Evolutionary conservation across 2,113 vertebrate species (phyloP).

Genomic region (Pristiophorus japonicus): DNA sequence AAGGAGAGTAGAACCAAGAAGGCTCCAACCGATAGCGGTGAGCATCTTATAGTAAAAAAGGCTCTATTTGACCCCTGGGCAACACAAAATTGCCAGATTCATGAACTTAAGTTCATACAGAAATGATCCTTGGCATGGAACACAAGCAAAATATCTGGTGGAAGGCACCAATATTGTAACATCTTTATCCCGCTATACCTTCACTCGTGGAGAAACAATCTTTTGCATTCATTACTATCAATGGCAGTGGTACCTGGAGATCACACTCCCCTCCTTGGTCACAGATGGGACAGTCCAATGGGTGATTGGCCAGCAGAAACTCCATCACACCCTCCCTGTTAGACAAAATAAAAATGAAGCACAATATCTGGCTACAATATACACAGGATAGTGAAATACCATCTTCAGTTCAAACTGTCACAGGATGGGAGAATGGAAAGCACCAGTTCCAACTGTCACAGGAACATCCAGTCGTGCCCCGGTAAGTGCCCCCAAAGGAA

Average conservation of each 20-base stretch:
- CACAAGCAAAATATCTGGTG: background rate
- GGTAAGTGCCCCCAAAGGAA: no score
- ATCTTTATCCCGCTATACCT: background rate
- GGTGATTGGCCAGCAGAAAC: conserved; percentile 89
- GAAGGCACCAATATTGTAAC: background rate
- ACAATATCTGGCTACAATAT: background rate
- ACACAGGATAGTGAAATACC: background rate
- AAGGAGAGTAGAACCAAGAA: background rate
- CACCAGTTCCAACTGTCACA: no score
- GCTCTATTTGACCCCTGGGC: background rate
- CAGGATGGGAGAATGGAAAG: no score
- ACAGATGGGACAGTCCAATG: conserved; percentile 90
- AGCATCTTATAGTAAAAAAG: background rate
- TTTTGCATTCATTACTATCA: background rate
- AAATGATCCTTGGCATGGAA: background rate
- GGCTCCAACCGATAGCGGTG: background rate
- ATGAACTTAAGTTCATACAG: background rate
- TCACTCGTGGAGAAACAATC: background rate
- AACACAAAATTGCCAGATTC: background rate
- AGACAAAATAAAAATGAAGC: conserved; percentile 40
- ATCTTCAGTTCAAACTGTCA: no score
- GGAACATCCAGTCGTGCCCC: no score
- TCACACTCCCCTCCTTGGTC: conserved; percentile 96
- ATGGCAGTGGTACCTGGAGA: conserved; percentile 69
- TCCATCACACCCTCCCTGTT: conserved; percentile 94